Percentiles rank a stretch among this genome's conserved stretches.
Conservation (phyloP, 2,113 vertebrate species). For the Lagopus muta region DNA sequence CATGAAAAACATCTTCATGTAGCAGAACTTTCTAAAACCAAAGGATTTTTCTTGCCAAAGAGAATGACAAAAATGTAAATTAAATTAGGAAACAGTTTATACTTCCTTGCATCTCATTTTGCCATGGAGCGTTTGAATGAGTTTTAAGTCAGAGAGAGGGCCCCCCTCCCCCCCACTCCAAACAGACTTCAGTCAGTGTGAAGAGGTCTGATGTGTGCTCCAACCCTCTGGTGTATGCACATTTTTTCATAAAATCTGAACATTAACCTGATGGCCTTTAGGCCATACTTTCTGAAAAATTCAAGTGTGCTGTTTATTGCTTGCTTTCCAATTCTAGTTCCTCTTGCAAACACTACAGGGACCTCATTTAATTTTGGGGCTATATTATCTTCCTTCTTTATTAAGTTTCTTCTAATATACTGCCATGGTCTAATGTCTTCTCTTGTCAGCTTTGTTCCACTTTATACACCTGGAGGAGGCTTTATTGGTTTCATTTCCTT, state of each 20-base stretch:
- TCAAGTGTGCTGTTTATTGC: slow-evolving; percentile 21
- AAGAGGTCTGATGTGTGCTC: neutral
- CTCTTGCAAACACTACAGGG: slow-evolving; percentile 40
- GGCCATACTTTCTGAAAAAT: slow-evolving; percentile 37
- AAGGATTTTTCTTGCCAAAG: neutral
- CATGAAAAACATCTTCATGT: neutral
- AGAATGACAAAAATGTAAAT: neutral
- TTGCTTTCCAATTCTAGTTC: slow-evolving; percentile 8
- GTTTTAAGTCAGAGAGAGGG: neutral
- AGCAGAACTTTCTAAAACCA: neutral
- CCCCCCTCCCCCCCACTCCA: fast-evolving
- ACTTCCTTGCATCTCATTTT: neutral
- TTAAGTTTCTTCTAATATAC: slow-evolving; percentile 52
- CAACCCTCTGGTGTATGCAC: neutral
- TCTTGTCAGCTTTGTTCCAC: slow-evolving; percentile 31
- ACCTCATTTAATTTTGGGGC: slow-evolving; percentile 52
- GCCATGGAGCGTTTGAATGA: neutral
- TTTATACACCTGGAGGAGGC: slow-evolving; percentile 29
- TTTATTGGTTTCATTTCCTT: slow-evolving; percentile 45
- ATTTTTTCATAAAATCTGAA: slow-evolving; percentile 47
- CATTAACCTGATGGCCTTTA: slow-evolving; percentile 46
- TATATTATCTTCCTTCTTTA: slow-evolving; percentile 35
- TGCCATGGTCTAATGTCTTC: slow-evolving; percentile 5
- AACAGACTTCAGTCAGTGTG: neutral
- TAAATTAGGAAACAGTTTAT: neutral